A percentile compares a stretch with the other conserved stretches of the same genome.
phyloP scores from a whole-genome alignment of 2,888 invertebrate species.

The Leptopterna dolabrata region DNA sequence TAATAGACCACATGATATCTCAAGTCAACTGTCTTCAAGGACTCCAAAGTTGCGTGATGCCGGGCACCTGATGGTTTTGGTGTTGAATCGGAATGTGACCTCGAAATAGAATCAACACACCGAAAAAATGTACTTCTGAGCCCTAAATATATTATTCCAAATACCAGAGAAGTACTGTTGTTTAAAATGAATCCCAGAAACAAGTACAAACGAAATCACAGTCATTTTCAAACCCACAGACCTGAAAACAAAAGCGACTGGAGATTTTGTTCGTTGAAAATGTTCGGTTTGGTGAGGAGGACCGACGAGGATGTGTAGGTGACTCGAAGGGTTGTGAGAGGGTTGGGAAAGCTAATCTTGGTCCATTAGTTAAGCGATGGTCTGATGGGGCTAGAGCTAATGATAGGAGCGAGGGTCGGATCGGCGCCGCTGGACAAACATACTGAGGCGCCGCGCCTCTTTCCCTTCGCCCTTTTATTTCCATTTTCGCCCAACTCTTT shows the following conservation, averaged over 20 bases:
- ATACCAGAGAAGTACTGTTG: too few species aligned
- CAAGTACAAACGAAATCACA: too few species aligned
- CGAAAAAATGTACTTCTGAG: too few species aligned
- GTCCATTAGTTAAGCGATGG: constrained; percentile 54
- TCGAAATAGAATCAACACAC: too few species aligned
- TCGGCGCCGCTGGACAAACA: constrained; percentile 47
- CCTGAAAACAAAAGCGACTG: not conserved
- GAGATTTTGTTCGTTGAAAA: not conserved
- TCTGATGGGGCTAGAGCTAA: constrained; percentile 48
- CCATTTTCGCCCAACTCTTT: not conserved
- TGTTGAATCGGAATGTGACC: too few species aligned
- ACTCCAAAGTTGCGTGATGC: too few species aligned
- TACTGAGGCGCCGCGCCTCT: constrained; percentile 25
- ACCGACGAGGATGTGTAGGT: not conserved
- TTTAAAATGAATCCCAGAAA: too few species aligned
- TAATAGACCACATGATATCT: too few species aligned
- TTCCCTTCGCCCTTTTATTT: not conserved
- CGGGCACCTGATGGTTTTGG: too few species aligned
- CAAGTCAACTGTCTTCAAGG: too few species aligned
- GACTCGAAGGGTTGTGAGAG: not conserved
- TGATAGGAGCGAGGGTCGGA: constrained; percentile 29
- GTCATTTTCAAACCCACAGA: not conserved
- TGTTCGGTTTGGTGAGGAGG: constrained; percentile 16
- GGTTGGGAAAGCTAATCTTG: constrained; percentile 44
- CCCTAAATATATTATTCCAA: too few species aligned